Base-by-base conservation (phyloP, 2,888 invertebrate species). In the Coelopa pilipes region DNA sequence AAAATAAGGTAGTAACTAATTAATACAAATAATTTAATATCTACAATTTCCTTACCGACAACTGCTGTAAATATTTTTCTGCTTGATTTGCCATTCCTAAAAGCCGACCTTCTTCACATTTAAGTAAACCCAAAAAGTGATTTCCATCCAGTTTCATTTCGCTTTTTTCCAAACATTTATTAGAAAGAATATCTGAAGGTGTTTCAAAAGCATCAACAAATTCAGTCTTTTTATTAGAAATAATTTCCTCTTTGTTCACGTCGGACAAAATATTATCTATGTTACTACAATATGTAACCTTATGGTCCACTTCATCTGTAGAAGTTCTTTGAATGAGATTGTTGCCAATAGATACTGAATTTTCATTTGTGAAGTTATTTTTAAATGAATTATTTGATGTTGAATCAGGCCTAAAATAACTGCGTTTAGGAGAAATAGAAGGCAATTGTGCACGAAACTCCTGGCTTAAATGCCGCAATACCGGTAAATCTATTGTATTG, bases 401-500 rank as follows among this genome's bases (percentile, higher is more conserved):
- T 45, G n/a, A 46, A 19, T 53, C 53, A 34, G 34, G 2, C 34
- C 34, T 34, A 34, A 34, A 34, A 34, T 34, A 34, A 34, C 34
- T 34, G n/a, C 83, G 80, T 78, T 92, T 92, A 34, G 92, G 90
- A 50, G 91, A 92, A 49, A 88, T 84, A 13, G 82, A 82, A 2
- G 94, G 93, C 78, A 96, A 87, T 84, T 96, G 96, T 0, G 95
- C 95, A 24, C 95, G 89, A 85, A 96, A 96, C 84, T 96, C 96
- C 0, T 95, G 94, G 82, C 95, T 90, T 76, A 96, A 88, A 87
- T 95, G 95, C 86, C 95, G 90, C 77, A 96, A 86, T 15, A 96
- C 96, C 1, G 96, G 96, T 76, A 96, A 88, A 77, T 87, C 87
- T 15, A 82, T 78, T 19, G 76, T 76, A 13, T 79, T 81, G 53